phyloP scores from a whole-genome alignment of 1,140 invertebrate species.

The Neotoxoptera formosana region DNA sequence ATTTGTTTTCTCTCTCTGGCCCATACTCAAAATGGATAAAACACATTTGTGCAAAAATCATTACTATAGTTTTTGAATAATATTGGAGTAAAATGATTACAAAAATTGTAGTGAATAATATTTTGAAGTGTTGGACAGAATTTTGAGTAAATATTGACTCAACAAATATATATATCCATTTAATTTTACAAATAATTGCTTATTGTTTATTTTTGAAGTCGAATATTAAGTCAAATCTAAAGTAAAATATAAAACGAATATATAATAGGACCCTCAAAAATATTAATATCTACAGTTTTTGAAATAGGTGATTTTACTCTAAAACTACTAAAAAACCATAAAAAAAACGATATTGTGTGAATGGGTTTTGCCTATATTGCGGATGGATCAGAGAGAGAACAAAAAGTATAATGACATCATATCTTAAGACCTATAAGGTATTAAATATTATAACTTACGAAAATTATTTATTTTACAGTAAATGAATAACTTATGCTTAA shows the following conservation, averaged over 20 bases:
- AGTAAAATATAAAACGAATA: not conserved
- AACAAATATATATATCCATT: not conserved
- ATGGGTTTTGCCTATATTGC: not conserved
- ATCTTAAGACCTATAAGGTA: not conserved
- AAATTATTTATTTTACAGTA: not conserved
- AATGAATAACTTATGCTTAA: not conserved
- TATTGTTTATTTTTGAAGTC: not conserved
- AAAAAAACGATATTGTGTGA: not conserved
- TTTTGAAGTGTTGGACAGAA: not conserved
- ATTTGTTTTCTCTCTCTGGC: not conserved
- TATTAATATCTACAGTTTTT: not conserved
- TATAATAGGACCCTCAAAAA: not conserved
- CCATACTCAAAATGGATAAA: not conserved
- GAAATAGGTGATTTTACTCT: not conserved
- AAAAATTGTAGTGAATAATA: not conserved
- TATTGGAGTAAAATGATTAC: not conserved
- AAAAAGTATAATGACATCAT: not conserved
- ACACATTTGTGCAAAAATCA: not conserved
- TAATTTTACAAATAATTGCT: not conserved
- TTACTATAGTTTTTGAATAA: not conserved
- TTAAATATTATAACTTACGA: too few species aligned
- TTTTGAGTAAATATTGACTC: too few species aligned
- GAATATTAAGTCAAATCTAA: too few species aligned
- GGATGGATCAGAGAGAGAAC: not conserved
- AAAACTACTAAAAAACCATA: not conserved